Base-by-base conservation (phyloP, 2,797 vertebrate genomes). In the Siniperca scherzeri region DNA sequence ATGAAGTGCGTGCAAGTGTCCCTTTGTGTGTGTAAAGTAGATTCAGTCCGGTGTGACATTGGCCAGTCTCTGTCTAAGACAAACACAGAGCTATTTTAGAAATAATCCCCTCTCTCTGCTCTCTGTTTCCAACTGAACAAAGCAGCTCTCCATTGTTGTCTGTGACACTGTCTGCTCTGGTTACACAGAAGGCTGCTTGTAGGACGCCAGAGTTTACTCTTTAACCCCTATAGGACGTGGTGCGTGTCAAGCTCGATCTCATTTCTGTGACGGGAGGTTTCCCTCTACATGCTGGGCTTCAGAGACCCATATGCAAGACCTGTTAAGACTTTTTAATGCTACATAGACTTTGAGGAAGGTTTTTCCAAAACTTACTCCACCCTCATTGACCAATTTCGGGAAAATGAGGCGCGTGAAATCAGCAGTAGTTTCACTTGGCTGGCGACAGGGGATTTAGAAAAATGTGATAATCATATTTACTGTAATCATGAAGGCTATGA, bases 1-100 rank as follows among this genome's bases (percentile, higher is more conserved):
- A 10, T 77, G 70, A 77, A 72, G 68, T 59, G 70, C 40, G 67
- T 77, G 71, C 64, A 16, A 66, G 65, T 57, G 33, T 62, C 27
- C 27, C 36, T 71, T 50, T 66, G 79, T 78, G 72, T 79, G 71
- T 82, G 64, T 82, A 16, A 74, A 85, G 80, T 56, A 71, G 80
- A 84, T 82, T 85, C 87, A 85, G 87, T 74, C 69, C 80, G 27
- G 55, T 68, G 81, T 92, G 90, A 94, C 89, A 89, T 10, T 91
- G 84, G 69, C 92, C 92, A 93, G 94, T 83, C 81, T 82, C 90
- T 70, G 82, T 89, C 88, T 86, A 91, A 94, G 82, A 92, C 91
- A 94, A 93, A 95, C 91, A 93, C 88, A 33, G 87, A 82, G 82
- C 88, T 93, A 93, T 93, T 93, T 92, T 86, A 74, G 83, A 89